Conservation (phyloP, 2,797 vertebrate species). For the Acanthornis magna region DNA sequence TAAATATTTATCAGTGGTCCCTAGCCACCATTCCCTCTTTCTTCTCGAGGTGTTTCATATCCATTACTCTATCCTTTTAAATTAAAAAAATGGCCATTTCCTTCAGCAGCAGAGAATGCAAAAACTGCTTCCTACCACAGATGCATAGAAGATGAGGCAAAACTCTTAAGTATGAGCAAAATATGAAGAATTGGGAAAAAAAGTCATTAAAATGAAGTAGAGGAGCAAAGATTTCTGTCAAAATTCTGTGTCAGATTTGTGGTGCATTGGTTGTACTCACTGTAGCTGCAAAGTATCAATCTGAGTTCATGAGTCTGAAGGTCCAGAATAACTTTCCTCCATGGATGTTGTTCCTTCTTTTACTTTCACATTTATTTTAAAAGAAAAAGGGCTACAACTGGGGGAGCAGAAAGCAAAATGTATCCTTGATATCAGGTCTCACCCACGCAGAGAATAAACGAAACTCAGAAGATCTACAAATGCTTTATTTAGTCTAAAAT, state of each 20-base stretch:
- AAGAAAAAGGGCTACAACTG: not conserved
- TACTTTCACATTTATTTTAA: not conserved
- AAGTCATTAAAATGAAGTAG: not conserved
- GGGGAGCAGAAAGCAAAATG: not conserved
- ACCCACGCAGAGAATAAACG: not conserved
- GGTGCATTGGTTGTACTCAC: not conserved
- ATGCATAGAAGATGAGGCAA: not conserved
- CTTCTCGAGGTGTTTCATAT: not conserved
- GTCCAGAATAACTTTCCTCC: not conserved
- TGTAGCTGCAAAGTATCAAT: not conserved
- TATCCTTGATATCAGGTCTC: not conserved
- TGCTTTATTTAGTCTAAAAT: not conserved
- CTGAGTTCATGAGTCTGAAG: not conserved
- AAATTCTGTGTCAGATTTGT: not conserved
- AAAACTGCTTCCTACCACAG: not conserved
- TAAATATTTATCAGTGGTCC: not conserved
- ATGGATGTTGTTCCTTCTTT: not conserved
- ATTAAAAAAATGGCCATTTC: not conserved
- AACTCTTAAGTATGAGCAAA: not conserved
- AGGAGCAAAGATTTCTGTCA: not conserved
- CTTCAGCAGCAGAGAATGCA: not conserved
- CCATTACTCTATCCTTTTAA: not conserved
- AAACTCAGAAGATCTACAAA: not conserved
- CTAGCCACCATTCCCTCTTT: not conserved
- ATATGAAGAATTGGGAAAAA: not conserved